Base-by-base conservation (phyloP, 2,888 invertebrate species). In the Tipula confusa region DNA sequence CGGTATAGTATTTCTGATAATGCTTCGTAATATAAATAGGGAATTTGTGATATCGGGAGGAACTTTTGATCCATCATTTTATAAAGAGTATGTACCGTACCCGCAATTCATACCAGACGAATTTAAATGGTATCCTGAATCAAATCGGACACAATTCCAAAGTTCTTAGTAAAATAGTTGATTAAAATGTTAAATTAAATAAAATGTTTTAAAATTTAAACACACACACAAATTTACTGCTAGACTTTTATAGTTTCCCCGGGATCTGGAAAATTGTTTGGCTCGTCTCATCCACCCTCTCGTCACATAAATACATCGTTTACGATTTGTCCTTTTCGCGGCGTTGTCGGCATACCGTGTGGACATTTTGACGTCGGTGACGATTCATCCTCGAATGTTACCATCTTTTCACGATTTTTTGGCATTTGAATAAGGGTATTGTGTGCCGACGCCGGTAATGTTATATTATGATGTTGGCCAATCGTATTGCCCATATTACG, bases 251-350 rank as follows among this genome's bases (percentile, higher is more conserved):
- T 89, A 84, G 89, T 87, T 86, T 89, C 89, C 82, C 89, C 89
- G 11, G 89, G 89, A 83, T 89, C 89, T n/a, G 89, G 89, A 84
- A 83, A 87, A 87, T 84, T 88, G 86, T 84, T 88, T 4, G 86
- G 86, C 85, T 89, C 85, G 85, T 84, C 86, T 89, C 89, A 88
- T 86, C 86, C 86, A 83, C 87, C 87, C 86, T 88, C 88, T 85
- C 92, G 93, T 95, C 94, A 95, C 95, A 95, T 95, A 88, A 95
- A 95, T 86, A 95, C 93, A 88, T 95, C 95, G 84, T 93, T 94
- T 85, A 92, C 90, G 84, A 91, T 86, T 9, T 85, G 85, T 13
- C 85, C 84, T 84, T 89, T 89, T 24, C 89, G 87, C 18, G 90
- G 89, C 84, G 89, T 90, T 28, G 89, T 88, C 85, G 89, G 89